Evolutionary conservation across 2,113 vertebrate species (phyloP), one percentile per base, ranked within the genome.

Genomic region (Megalops atlanticus): DNA sequence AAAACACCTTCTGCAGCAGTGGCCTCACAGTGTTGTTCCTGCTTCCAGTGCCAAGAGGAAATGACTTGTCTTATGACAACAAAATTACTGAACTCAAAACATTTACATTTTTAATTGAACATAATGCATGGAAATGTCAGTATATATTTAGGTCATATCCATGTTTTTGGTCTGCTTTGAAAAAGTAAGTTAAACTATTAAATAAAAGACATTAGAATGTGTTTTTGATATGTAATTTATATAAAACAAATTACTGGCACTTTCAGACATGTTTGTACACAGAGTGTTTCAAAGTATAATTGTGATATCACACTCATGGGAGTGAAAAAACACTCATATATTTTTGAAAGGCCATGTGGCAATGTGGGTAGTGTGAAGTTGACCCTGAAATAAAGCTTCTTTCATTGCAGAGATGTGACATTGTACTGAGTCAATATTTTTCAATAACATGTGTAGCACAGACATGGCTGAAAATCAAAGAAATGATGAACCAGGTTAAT

Each of bases 1-100:
- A 73, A 74, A 72, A 27, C 31, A 31, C 33, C 2, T 2, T 45
- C 82, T 38, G 16, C 78, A 78, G 47, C 78, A 80, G 85, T 88
- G 71, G 71, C 38, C 24, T 24, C 15, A 31, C 7, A 27, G 12
- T 64, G 7, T 64, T 64, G 31, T 64, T 64, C 31, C 11, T 27
- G n/a, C 58, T 64, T n/a, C 31, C 2, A 64, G 11, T 31, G 58
- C 15, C 33, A 31, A 73, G 21, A 40, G 71, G 33, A 72, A 38
- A 16, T 73, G 71, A n/a, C 38, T 40, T 40, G 38, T 33, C 71
- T 39, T 73, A 64, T 64, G 58, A 10, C n/a, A 64, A 27, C 6
- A 64, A 24, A 64, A 64, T 27, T n/a, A 27, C 5, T 64, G n/a
- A 27, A 64, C n/a, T 31, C 10, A 8, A 27, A 64, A 73, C 35